These are phyloP conservation scores for Hylaeus volcanicus DNA, from an alignment of 1,140 invertebrate genomes.

Conservation along the genomic window DNA sequence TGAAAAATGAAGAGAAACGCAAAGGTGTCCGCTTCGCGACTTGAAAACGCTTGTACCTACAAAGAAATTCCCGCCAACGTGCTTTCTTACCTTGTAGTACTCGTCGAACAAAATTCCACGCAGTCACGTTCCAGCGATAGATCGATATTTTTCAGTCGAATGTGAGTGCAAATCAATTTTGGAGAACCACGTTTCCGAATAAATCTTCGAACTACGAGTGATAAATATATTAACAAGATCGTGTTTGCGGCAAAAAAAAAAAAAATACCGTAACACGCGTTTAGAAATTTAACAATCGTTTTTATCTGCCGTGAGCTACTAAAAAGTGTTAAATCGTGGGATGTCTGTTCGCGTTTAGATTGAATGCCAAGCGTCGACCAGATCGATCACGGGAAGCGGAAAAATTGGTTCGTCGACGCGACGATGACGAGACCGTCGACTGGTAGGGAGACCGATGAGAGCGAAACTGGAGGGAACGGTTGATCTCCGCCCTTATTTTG, in stretches of 20 bases:
- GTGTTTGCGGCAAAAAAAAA: too few species aligned
- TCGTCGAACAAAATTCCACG: background rate
- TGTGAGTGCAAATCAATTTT: too few species aligned
- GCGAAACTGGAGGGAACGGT: slow-evolving; percentile 16
- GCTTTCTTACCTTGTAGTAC: background rate
- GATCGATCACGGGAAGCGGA: slow-evolving; percentile 39
- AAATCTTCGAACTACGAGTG: too few species aligned
- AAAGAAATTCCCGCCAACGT: background rate
- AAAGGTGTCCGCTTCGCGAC: background rate
- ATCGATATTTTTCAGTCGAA: background rate
- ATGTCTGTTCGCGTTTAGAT: slow-evolving; percentile 19
- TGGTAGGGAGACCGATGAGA: slow-evolving; percentile 33
- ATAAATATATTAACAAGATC: too few species aligned
- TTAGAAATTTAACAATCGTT: too few species aligned
- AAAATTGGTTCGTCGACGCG: slow-evolving; percentile 56
- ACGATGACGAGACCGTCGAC: slow-evolving; percentile 48
- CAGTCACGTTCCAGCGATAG: background rate
- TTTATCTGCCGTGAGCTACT: too few species aligned
- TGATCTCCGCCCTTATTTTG: slow-evolving; percentile 10
- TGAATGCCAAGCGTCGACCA: background rate
- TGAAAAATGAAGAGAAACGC: background rate
- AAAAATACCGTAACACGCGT: too few species aligned
- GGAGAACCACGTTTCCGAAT: too few species aligned
- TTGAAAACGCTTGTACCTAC: background rate
- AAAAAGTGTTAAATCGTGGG: background rate